Conservation (phyloP, 1,140 invertebrate species). For the Drosophila mayri region DNA sequence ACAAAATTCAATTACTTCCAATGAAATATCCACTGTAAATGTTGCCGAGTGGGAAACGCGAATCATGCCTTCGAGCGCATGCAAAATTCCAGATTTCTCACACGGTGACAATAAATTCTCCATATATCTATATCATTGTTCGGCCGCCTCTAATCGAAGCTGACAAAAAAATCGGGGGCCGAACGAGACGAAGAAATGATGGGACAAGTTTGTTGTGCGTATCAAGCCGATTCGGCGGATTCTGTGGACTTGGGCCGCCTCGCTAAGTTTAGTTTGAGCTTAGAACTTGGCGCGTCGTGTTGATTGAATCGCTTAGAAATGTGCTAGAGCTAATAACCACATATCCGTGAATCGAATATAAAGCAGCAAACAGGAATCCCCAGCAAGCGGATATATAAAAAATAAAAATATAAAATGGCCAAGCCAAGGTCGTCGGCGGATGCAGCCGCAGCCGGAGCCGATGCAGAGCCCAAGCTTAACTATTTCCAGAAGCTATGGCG, state of each 20-base stretch:
- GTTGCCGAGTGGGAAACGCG: slow-evolving; percentile 2
- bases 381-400: slow-evolving; percentile 5
- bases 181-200: slow-evolving; percentile 60
- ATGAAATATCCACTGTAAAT: slow-evolving; percentile 4
- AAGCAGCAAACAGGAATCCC: slow-evolving; percentile 3
- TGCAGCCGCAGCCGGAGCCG: slow-evolving; percentile 9
- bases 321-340: slow-evolving; percentile 24
- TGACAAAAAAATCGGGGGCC: slow-evolving; percentile 28
- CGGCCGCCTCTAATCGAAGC: slow-evolving; percentile 34
- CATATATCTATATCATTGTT: slow-evolving; percentile 57
- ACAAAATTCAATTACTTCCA: not conserved
- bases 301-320: slow-evolving; percentile 58
- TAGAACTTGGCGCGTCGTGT: slow-evolving; percentile 74
- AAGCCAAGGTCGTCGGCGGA: slow-evolving; percentile 46
- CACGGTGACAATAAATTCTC: slow-evolving; percentile 55
- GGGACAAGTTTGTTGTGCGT: slow-evolving; percentile 80
- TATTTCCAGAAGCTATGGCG: slow-evolving; percentile 77
- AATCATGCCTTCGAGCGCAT: slow-evolving; percentile 25
- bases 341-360: slow-evolving; percentile 23
- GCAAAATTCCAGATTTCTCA: slow-evolving; percentile 50
- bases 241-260: slow-evolving; percentile 25
- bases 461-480: slow-evolving; percentile 55
- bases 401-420: slow-evolving; percentile 44
- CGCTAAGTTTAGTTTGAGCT: slow-evolving; percentile 58
- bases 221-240: slow-evolving; percentile 41